Percentiles rank a stretch among this genome's conserved stretches.
Conservation (phyloP, 2,888 invertebrate genomes). For the Phyllotreta striolata region DNA sequence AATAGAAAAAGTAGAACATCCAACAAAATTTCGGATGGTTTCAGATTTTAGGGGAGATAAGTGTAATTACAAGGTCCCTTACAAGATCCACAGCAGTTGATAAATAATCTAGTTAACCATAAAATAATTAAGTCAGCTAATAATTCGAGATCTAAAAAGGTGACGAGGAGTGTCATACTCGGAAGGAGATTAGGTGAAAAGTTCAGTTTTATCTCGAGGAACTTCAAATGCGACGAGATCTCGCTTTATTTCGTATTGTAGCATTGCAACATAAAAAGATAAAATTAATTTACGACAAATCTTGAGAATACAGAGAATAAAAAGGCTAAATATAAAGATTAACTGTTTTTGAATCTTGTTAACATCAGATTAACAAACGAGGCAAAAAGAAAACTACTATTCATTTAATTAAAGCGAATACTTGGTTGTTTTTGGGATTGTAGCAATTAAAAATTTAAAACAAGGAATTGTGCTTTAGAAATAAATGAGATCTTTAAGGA, state of each 20-base stretch:
- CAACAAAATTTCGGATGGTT: conserved; percentile 8
- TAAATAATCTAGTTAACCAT: conserved; percentile 21
- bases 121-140: conserved; percentile 20
- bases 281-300: conserved; percentile 1
- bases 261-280: neutral
- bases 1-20: conserved; percentile 12
- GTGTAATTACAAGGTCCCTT: conserved; percentile 18
- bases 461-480: neutral
- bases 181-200: conserved; percentile 8
- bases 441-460: conserved; percentile 1
- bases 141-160: conserved; percentile 14
- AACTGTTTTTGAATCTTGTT: neutral
- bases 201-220: conserved; percentile 11
- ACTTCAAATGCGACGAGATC: conserved; percentile 1
- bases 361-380: conserved; percentile 1
- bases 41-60: conserved; percentile 20
- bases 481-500: no score
- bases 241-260: conserved; percentile 4
- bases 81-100: conserved; percentile 18
- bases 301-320: neutral
- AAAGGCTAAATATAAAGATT: conserved; percentile 3
- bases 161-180: conserved; percentile 16
- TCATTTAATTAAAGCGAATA: conserved; percentile 6
- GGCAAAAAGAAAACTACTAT: neutral
- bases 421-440: conserved; percentile 7